phyloP scores from a whole-genome alignment of 2,888 invertebrate genomes.

The Tineola bisselliella region DNA sequence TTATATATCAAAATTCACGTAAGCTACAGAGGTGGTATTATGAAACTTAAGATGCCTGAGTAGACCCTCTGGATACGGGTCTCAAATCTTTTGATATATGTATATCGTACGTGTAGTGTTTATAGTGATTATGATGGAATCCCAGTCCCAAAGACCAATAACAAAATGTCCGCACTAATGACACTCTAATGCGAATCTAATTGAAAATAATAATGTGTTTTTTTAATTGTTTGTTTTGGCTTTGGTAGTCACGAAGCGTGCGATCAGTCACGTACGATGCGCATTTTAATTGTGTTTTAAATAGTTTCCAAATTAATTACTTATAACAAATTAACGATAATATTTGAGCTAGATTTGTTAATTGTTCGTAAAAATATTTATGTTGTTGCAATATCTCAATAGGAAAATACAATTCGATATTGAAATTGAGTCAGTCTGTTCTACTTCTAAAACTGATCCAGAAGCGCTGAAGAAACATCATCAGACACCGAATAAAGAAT shows the following conservation, averaged over 20 bases:
- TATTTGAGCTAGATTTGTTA: slow-evolving; percentile 7
- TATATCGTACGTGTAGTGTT: too few relatives aligned
- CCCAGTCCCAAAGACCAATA: neutral
- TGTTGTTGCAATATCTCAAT: neutral
- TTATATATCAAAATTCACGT: too few relatives aligned
- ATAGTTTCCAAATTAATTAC: neutral
- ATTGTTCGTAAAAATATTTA: neutral
- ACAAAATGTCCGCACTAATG: neutral
- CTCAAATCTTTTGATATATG: too few relatives aligned
- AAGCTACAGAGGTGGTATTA: too few relatives aligned
- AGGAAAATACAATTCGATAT: too few relatives aligned
- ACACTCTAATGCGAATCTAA: neutral
- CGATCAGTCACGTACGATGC: slow-evolving; percentile 6
- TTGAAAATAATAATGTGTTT: neutral
- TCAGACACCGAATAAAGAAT: too few relatives aligned
- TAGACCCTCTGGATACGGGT: too few relatives aligned
- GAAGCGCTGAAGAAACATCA: too few relatives aligned
- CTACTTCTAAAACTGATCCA: too few relatives aligned
- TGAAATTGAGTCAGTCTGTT: too few relatives aligned
- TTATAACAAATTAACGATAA: neutral
- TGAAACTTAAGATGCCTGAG: too few relatives aligned
- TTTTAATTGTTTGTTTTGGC: slow-evolving; percentile 39
- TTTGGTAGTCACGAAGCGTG: neutral
- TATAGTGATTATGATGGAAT: neutral
- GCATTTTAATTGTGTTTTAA: neutral